These are phyloP conservation scores for Scaptomyza caliginosa DNA, from an alignment of 2,888 invertebrate genomes.

Conservation along the genomic window DNA sequence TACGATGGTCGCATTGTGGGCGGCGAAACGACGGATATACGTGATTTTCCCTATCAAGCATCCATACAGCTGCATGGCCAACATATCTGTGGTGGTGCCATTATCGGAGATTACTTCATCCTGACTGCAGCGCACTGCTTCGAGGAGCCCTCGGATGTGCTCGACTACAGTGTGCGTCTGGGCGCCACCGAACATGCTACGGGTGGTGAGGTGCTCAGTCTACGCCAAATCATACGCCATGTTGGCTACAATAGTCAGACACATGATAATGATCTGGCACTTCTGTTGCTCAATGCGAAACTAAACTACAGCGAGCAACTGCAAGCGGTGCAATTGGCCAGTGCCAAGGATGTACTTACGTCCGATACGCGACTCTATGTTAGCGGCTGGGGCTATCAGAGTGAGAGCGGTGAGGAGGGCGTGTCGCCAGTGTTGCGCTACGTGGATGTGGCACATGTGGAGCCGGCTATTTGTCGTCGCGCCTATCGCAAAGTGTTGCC, in stretches of 20 bases:
- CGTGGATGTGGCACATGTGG: slow-evolving; percentile 67
- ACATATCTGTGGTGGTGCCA: slow-evolving; percentile 76
- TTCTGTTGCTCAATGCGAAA: slow-evolving; percentile 65
- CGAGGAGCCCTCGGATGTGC: slow-evolving; percentile 46
- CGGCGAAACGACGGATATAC: slow-evolving; percentile 59
- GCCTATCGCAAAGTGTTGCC: slow-evolving; percentile 69
- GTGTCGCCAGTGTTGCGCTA: slow-evolving; percentile 64
- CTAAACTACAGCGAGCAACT: slow-evolving; percentile 62
- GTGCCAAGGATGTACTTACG: slow-evolving; percentile 38
- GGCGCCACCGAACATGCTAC: slow-evolving; percentile 64
- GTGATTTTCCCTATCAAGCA: slow-evolving; percentile 67
- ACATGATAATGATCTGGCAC: slow-evolving; percentile 75
- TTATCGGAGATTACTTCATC: slow-evolving; percentile 60
- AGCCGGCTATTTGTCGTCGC: slow-evolving; percentile 43
- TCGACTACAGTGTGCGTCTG: slow-evolving; percentile 68
- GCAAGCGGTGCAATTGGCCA: slow-evolving; percentile 66
- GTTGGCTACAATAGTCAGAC: slow-evolving; percentile 61
- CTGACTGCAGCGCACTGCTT: slow-evolving; percentile 79
- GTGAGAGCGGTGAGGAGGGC: slow-evolving; percentile 55
- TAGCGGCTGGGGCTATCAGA: slow-evolving; percentile 78
- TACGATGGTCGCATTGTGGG: slow-evolving; percentile 74
- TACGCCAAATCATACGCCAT: slow-evolving; percentile 68
- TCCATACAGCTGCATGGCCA: slow-evolving; percentile 60
- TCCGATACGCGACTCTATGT: slow-evolving; percentile 56
- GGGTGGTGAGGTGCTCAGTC: slow-evolving; percentile 69